Evolutionary conservation across 1,140 invertebrate species (phyloP), one percentile per base, ranked within the genome.

Genomic region (Pseudomyrmex sp.): DNA sequence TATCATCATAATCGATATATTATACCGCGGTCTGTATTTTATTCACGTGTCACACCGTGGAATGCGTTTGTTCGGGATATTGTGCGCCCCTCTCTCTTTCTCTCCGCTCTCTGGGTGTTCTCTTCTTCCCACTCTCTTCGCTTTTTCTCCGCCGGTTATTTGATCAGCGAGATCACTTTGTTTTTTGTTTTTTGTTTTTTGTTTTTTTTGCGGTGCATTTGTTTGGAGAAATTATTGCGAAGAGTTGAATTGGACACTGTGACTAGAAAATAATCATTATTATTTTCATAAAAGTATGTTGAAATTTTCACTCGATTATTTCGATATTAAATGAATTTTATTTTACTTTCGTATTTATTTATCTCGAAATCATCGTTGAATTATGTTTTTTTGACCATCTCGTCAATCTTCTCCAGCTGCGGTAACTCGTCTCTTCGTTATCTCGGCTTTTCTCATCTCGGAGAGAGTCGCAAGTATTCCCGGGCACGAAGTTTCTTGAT

Each of bases 1-100:
- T 89, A 89, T 91, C 89, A 92, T 92, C 91, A 90, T 94, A 93
- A 94, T 93, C 92, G 91, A 93, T 93, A 93, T 92, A 91, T 93
- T 93, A 93, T 93, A 82, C 79, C 79, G 72, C 59, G 79, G 72
- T 75, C 79, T 73, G 68, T 73, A 82, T 82, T 74, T 82, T 75
- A 73, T 82, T 75, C 79, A 65, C 79, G 79, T 74, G 79, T 75
- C 69, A 75, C 69, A 75, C 58, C 82, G 87, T 79, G 72, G 82
- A 80, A 80, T 80, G 76, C 76, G 76, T 80, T 80, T 80, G 76
- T 80, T 80, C 76, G 76, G 54, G 76, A 80, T 80, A 80, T 80
- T 72, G 76, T 61, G 44, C 20, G 44, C 68, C 5, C 46, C 82
- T 88, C 83, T 89, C 85, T 82, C 86, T 89, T 35, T 56, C 12